Conservation (phyloP, 1,140 invertebrate genomes). For the Sycophila sp. region DNA sequence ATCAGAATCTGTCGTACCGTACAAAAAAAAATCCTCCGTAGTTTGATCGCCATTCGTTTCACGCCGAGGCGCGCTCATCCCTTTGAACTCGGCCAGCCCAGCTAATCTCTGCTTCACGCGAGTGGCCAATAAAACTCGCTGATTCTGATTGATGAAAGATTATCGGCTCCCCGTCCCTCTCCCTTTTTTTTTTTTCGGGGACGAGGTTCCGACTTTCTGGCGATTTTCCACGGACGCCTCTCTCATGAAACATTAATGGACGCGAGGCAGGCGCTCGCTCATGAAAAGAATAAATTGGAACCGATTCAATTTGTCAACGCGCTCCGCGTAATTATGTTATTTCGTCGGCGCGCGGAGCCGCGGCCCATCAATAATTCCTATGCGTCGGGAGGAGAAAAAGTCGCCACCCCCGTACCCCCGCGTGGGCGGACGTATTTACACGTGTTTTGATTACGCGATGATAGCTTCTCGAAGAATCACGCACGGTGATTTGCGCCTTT, state of each 20-base stretch:
- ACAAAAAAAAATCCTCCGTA: background rate
- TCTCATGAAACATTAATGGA: slow-evolving; percentile 67
- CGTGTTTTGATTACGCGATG: slow-evolving; percentile 26
- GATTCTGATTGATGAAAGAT: slow-evolving; percentile 67
- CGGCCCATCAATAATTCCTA: slow-evolving; percentile 60
- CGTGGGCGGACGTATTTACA: slow-evolving; percentile 9
- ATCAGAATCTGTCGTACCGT: background rate
- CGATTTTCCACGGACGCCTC: slow-evolving; percentile 60
- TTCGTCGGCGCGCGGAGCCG: slow-evolving; percentile 46
- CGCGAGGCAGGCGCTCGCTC: background rate
- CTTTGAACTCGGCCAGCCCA: slow-evolving; percentile 17
- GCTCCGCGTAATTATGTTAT: slow-evolving; percentile 63
- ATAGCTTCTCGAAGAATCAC: slow-evolving; percentile 23
- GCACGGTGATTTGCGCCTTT: slow-evolving; percentile 22
- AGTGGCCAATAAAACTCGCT: slow-evolving; percentile 4
- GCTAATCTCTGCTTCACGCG: background rate
- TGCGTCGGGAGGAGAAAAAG: too few relatives aligned
- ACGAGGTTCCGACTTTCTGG: slow-evolving; percentile 22
- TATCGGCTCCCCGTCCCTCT: slow-evolving; percentile 50
- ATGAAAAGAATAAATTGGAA: slow-evolving; percentile 66
- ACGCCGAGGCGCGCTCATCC: background rate
- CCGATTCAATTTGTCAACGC: slow-evolving; percentile 67
- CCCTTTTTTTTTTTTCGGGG: slow-evolving; percentile 5
- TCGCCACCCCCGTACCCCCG: too few relatives aligned
- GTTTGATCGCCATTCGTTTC: slow-evolving; percentile 6